These are phyloP conservation scores for Gymnorhina tibicen DNA, from an alignment of 2,113 vertebrate genomes.

Conservation along the genomic window DNA sequence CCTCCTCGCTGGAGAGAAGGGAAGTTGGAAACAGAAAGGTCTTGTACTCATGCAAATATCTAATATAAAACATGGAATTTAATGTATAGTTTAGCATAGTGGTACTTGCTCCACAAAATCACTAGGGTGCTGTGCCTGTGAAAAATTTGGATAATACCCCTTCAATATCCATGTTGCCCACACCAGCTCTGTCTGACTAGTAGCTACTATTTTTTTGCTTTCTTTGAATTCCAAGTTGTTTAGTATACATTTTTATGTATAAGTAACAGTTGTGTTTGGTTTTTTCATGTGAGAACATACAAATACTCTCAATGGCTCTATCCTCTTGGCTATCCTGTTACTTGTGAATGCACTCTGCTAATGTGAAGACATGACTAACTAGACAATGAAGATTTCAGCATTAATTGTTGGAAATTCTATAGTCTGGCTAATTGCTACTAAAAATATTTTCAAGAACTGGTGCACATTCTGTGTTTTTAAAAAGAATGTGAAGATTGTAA, in stretches of 20 bases:
- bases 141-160: neutral
- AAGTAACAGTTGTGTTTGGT: neutral
- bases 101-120: neutral
- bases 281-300: neutral
- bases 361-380: neutral
- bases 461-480: neutral
- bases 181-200: neutral
- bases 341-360: neutral
- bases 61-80: neutral
- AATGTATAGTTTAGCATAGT: neutral
- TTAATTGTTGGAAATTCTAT: neutral
- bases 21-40: neutral
- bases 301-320: neutral
- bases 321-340: neutral
- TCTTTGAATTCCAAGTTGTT: neutral
- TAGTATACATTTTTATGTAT: neutral
- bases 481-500: neutral
- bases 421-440: neutral
- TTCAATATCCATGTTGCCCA: neutral
- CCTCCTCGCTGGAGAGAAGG: neutral
- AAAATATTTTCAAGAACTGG: neutral
- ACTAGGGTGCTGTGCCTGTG: neutral
- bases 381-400: neutral
- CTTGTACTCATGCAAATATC: neutral
- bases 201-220: neutral